A percentile compares a stretch with the other conserved stretches of the same genome.
Evolutionary conservation across 2,797 vertebrate genomes (phyloP).

Genomic region (Malacoctenus gilli): DNA sequence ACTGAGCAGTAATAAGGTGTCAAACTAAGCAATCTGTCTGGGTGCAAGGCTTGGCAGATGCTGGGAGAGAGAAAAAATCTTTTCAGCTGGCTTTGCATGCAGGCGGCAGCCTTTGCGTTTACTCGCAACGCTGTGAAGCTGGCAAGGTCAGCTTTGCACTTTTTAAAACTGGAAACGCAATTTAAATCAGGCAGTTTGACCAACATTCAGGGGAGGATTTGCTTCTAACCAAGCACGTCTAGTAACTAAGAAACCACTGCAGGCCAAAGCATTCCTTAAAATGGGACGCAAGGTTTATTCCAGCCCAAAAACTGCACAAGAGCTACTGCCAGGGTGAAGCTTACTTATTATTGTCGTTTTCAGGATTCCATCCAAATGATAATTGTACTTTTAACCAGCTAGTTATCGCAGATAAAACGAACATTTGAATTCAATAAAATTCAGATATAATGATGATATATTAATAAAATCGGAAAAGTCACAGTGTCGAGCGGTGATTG

Average conservation of each 20-base stretch:
- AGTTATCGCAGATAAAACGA: too few species aligned
- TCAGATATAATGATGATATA: too few species aligned
- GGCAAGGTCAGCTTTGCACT: conserved; percentile 46
- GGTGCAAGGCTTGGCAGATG: conserved; percentile 51
- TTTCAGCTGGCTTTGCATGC: conserved; percentile 36
- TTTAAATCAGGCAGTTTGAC: conserved; percentile 47
- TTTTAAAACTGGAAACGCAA: conserved; percentile 40
- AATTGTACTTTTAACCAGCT: too few species aligned
- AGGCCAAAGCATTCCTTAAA: conserved; percentile 11
- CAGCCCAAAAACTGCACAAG: too few species aligned
- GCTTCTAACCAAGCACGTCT: conserved; percentile 5
- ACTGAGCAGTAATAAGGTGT: conserved; percentile 56
- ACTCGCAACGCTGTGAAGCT: conserved; percentile 23
- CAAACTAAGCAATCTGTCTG: conserved; percentile 66
- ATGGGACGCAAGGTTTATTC: too few species aligned
- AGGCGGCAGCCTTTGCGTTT: conserved; percentile 41
- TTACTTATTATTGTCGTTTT: too few species aligned
- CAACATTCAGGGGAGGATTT: conserved; percentile 13
- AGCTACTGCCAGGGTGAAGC: too few species aligned
- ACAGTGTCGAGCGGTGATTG: too few species aligned
- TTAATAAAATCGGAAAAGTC: too few species aligned
- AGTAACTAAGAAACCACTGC: neutral
- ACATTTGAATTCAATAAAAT: too few species aligned
- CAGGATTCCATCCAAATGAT: too few species aligned
- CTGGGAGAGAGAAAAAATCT: conserved; percentile 30